Evolutionary conservation across 2,888 invertebrate genomes (phyloP), one percentile per base, ranked within the genome.

Genomic region (Apomyelois bistriatella): DNA sequence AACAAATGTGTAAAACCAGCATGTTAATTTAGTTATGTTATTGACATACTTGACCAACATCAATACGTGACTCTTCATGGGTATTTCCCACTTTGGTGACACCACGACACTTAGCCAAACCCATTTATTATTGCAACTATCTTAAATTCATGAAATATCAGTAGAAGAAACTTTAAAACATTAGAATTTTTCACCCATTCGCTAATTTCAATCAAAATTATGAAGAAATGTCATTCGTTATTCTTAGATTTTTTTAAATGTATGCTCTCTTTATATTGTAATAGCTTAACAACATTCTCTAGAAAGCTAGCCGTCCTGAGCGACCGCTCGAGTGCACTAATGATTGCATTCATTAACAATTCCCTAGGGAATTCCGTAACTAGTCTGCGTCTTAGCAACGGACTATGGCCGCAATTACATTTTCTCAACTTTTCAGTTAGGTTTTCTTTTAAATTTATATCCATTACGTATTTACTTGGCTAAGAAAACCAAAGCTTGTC

Each of bases 331-430:
- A 46, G 46, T 46, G 32, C 46, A 32, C 32, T 46, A 46, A 46
- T 46, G 46, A 46, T 46, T 46, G 32, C 16, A 16, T 46, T 46
- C 32, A 46, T 32, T 46, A 32, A 32, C 46, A 8, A 46, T 32
- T 32, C 32, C 16, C 32, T 46, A 16, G 35, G 16, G 32, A 46
- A 46, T 46, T 32, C 46, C 16, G 32, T 32, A 32, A 32, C 46
- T 46, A 46, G 9, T 16, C 43, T 43, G 13, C 10, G 16, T 46
- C 32, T 46, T 46, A 32, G 46, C 10, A 13, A 8, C 13, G 16
- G 12, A 32, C 46, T 46, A 15, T 32, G 46, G 32, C 32, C 32
- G 32, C 46, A 32, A 46, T 46, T 46, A 46, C 46, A 32, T 46
- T 46, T 46, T 7, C 46, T 6, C 32, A 15, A 46, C 10, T 46